These are phyloP conservation scores for Ictalurus punctatus DNA, from an alignment of 2,113 vertebrate species.

Conservation along the genomic window DNA sequence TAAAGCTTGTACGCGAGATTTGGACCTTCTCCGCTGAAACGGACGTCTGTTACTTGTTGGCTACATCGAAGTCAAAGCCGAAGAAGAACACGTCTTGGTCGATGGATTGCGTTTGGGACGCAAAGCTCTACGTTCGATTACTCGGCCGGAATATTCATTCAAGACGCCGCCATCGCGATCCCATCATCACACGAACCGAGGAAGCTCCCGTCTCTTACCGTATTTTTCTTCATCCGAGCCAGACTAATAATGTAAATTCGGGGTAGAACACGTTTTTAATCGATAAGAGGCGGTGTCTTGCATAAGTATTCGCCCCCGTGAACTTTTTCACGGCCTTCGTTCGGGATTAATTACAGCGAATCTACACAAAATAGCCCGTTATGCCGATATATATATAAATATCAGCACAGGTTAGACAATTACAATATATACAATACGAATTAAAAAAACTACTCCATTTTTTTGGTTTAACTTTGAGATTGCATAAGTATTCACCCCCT, in stretches of 20 bases:
- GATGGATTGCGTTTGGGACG: not conserved
- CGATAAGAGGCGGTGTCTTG: not conserved
- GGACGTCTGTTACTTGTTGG: not conserved
- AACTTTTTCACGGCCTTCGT: not conserved
- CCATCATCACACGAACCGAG: not conserved
- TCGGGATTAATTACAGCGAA: not conserved
- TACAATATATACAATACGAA: not conserved
- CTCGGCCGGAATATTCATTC: not conserved
- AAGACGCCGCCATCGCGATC: not conserved
- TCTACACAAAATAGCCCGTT: not conserved
- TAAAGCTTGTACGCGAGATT: not conserved
- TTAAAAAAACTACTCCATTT: too few species aligned
- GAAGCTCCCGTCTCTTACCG: not conserved
- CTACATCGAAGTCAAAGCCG: not conserved
- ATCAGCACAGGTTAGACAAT: not conserved
- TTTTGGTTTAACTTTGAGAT: not conserved
- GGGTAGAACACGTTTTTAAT: not conserved
- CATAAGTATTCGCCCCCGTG: not conserved
- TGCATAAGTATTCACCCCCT: not conserved
- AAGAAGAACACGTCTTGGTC: not conserved
- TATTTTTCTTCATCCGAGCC: not conserved
- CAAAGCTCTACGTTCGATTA: not conserved
- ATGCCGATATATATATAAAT: not conserved
- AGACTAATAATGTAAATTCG: not conserved
- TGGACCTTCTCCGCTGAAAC: not conserved